Evolutionary conservation across 2,888 invertebrate species (phyloP), one percentile per base, ranked within the genome.

Genomic region (Drosophila putrida): DNA sequence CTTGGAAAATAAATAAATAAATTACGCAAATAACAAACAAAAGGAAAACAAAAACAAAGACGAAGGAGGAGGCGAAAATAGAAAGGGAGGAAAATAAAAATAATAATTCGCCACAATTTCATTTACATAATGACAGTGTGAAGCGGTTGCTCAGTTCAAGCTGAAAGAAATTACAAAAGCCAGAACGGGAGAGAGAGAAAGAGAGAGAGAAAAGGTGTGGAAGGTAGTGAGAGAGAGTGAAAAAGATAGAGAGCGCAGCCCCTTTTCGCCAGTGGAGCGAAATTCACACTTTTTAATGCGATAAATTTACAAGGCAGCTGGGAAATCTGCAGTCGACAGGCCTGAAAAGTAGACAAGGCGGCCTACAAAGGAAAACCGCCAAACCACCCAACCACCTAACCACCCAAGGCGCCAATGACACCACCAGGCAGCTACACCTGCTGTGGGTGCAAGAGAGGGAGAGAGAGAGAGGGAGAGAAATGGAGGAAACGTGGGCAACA

Each of bases 81-180:
- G 46, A 62, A 60, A 58, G 31, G 44, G 44, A 63, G 28, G 20
- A 71, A 70, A 76, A 73, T 64, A 76, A 73, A 76, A 77, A 74
- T 74, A 78, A 81, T 79, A 80, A 88, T 80, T 80, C 79, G 75
- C 82, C 85, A 81, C 86, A 90, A 90, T 90, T 90, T 86, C 88
- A 90, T 90, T 90, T 90, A 75, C 89, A 90, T 90, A 90, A 90
- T 90, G 86, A 86, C 77, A 87, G 88, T 78, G 86, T 82, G 84
- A 84, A 80, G 73, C 74, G 72, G 76, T 75, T 69, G 49, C 54
- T 55, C 54, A 55, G 54, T 35, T 43, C 43, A 55, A 43, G 46
- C 38, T 47, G 36, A 36, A 43, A 60, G 68, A 64, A 66, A 70
- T 59, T 53, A 61, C 71, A 58, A 75, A 62, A 43, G 55, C 57